These are phyloP conservation scores for Mustela nigripes DNA, from an alignment of 2,113 vertebrate species.

Conservation along the genomic window DNA sequence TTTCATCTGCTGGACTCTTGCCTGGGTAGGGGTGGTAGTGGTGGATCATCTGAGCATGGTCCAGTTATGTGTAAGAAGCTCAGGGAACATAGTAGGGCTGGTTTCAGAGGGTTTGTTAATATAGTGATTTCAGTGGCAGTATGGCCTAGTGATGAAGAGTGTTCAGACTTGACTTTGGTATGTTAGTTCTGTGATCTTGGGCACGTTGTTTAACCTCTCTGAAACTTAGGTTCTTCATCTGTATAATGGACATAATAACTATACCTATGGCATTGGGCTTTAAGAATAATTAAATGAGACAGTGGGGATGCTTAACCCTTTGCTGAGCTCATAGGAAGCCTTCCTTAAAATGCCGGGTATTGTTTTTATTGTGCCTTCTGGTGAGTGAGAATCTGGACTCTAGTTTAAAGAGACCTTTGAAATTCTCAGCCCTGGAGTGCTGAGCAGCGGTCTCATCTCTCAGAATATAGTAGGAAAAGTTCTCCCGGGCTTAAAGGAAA, in stretches of 20 bases:
- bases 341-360: not conserved
- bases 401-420: not conserved
- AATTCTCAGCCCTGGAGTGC: not conserved
- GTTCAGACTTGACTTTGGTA: not conserved
- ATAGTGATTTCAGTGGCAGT: not conserved
- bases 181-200: not conserved
- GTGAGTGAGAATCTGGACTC: not conserved
- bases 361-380: not conserved
- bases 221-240: not conserved
- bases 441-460: not conserved
- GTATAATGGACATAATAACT: not conserved
- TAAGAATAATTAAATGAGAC: not conserved
- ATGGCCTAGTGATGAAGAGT: not conserved
- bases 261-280: not conserved
- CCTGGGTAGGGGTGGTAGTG: not conserved
- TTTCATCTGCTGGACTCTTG: not conserved
- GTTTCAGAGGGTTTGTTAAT: not conserved
- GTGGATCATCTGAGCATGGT: fast-evolving
- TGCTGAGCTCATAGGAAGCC: not conserved
- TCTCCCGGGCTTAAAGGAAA: not conserved
- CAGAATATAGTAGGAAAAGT: not conserved
- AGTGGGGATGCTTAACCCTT: not conserved
- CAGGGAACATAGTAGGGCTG: not conserved
- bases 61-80: not conserved
- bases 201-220: not conserved